A percentile compares a stretch with the other conserved stretches of the same genome.
These are phyloP conservation scores for Brienomyrus brachyistius DNA, from an alignment of 2,113 vertebrate genomes.

Conservation along the genomic window DNA sequence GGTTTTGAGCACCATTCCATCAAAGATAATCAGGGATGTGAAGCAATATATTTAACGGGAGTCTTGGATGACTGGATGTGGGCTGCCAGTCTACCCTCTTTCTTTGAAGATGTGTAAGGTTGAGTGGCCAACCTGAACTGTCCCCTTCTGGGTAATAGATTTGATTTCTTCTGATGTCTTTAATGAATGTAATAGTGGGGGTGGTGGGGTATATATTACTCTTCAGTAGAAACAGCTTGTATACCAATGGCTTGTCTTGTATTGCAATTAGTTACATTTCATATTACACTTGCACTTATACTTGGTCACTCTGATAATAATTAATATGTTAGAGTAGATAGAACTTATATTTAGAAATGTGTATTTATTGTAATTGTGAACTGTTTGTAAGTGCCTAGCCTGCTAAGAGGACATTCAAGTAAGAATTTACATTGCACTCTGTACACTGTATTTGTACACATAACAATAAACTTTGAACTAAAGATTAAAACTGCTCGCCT, in stretches of 20 bases:
- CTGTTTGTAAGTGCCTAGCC: no score
- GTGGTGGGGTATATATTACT: neutral
- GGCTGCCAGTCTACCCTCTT: neutral
- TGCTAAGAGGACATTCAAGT: no score
- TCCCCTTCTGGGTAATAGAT: neutral
- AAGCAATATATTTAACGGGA: neutral
- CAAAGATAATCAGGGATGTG: slow-evolving; percentile 1
- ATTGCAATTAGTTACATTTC: neutral
- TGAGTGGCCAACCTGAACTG: neutral
- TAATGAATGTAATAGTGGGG: neutral
- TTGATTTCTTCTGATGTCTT: neutral
- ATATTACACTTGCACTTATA: no score
- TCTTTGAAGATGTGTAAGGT: neutral
- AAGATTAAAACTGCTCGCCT: neutral
- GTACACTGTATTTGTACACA: no score
- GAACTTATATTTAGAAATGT: no score
- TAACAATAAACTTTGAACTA: no score
- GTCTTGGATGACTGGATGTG: neutral
- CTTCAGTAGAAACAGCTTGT: neutral
- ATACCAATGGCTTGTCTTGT: neutral
- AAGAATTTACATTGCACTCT: no score
- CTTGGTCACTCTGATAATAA: no score
- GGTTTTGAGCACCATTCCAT: neutral
- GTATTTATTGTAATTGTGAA: no score
- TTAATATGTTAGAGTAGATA: no score